These are phyloP conservation scores for Pimpla rufipes DNA, from an alignment of 2,888 invertebrate genomes.

Conservation along the genomic window DNA sequence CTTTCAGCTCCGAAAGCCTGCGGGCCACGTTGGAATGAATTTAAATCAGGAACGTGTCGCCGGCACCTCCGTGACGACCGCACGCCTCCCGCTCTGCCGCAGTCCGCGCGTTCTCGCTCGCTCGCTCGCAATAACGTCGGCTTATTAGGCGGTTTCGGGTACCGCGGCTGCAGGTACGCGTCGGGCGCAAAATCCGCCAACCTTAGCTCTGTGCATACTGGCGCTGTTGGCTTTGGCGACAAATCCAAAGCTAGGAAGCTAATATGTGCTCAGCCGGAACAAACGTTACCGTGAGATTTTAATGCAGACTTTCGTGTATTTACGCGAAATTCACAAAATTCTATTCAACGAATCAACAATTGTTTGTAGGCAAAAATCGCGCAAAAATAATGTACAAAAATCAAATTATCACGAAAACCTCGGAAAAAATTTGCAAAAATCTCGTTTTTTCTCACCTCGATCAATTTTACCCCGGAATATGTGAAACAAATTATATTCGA, in stretches of 20 bases:
- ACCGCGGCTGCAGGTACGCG: conserved; percentile 9
- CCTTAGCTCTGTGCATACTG: not conserved
- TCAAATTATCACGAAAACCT: too few species aligned
- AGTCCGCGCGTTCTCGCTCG: conserved; percentile 37
- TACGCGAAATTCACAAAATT: not conserved
- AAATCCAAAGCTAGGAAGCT: conserved; percentile 47
- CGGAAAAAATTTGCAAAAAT: too few species aligned
- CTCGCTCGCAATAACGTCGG: conserved; percentile 69
- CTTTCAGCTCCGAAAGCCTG: conserved; percentile 42
- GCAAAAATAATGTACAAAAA: too few species aligned
- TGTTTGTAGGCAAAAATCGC: too few species aligned
- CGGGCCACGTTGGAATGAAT: conserved; percentile 62
- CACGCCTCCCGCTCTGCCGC: conserved; percentile 36
- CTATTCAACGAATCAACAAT: too few species aligned
- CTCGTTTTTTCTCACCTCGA: too few species aligned
- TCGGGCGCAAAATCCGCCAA: conserved; percentile 48
- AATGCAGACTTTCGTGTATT: not conserved
- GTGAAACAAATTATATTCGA: too few species aligned
- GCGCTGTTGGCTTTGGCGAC: conserved; percentile 32
- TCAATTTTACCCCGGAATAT: too few species aligned
- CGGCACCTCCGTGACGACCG: conserved; percentile 50
- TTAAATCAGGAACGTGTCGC: conserved; percentile 62
- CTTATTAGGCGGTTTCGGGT: conserved; percentile 70
- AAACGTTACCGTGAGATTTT: conserved; percentile 17
- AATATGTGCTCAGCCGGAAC: conserved; percentile 18